Base-by-base conservation (phyloP, 2,888 invertebrate genomes). In the Harmothoe impar region DNA sequence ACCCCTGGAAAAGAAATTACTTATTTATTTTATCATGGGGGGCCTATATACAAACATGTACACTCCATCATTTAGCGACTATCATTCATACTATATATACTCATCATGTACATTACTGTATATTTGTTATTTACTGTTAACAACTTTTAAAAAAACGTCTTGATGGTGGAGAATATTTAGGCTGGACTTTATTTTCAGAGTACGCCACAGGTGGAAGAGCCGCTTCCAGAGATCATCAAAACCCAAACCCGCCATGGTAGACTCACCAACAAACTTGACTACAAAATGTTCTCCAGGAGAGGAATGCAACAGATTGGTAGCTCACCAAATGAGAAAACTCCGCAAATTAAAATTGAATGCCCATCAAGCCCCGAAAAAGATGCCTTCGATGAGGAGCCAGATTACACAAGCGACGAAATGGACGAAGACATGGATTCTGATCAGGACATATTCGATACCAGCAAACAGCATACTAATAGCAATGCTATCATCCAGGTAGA, bases 231-330 rank as follows among this genome's bases (percentile, higher is more conserved):
- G 25, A 29, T 86, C 7, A 25, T n/a, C 25, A 86, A 86, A 29
- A 86, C 86, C 3, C 86, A 86, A 54, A 86, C 86, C 10, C 86
- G 86, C 7, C 52, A 52, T 29, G 86, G 86, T 3, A 25, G 86
- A n/a, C 0, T 54, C 12, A 56, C 86, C 17, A 54, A 52, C 54
- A 86, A 56, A 31, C 52, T 86, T 17, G 29, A 86, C 33, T 86
- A 86, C 54, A 86, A 54, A 86, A 29, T 86, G 15, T 56, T 54
- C 33, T 56, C 86, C 0, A 33, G 54, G 86, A 86, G 52, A 86
- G 84, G 52, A 17, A 84, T 51, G 84, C 51, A 52, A n/a, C 15
- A 3, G n/a, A n/a, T 15, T 52, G 51, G 12, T 54, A 17, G 54
- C 7, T 17, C 15, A 15, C 23, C 43, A 33, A 84, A 84, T 31